Base-by-base conservation (phyloP, 37 sponge, comb jelly and placozoan species). In the Beroe forskalii region DNA sequence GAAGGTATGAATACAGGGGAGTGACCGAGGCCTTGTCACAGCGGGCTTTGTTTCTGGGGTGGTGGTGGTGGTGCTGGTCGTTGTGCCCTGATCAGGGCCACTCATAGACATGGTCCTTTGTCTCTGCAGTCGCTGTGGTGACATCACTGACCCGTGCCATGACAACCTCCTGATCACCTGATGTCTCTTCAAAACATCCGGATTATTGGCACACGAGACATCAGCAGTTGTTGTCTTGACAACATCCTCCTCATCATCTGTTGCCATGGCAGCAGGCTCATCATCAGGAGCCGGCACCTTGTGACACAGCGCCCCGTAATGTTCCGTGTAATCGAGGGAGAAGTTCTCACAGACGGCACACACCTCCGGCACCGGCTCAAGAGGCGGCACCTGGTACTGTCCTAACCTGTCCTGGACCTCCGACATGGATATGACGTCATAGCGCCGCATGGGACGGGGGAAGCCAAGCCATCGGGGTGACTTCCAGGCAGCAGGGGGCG, bases 351-450 rank as follows among this genome's bases (percentile, higher is more conserved):
- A 80, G 55, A 44, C 48, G 30, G 28, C 35, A 22, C 43, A 39
- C 55, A 80, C 86, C 27, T 80, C 86, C 17, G 20, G 48, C 55
- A 80, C 86, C 2, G 86, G 40, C 27, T 80, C 86, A 1, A 80
- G 86, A 43, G 86, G 86, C 1, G 55, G 55, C 12, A 48, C 6
- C 12, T 48, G 55, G 55, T 48, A 48, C 55, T n/a, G n/a, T n/a
- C n/a, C n/a, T n/a, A n/a, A 17, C 12, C 6, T 12, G 55, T 48
- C 55, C 6, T 48, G 55, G 55, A 12, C 6, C 6, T 48, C 55
- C 55, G 55, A 48, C 55, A 48, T 48, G 12, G n/a, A n/a, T n/a
- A 17, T 48, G 55, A 48, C 55, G 55, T 48, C 55, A 48, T 48
- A 48, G 12, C n/a, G n/a, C n/a, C n/a, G n/a, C n/a, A n/a, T n/a